Evolutionary conservation across 1,140 invertebrate genomes (phyloP).

Genomic region (Drosophila kohkoa): DNA sequence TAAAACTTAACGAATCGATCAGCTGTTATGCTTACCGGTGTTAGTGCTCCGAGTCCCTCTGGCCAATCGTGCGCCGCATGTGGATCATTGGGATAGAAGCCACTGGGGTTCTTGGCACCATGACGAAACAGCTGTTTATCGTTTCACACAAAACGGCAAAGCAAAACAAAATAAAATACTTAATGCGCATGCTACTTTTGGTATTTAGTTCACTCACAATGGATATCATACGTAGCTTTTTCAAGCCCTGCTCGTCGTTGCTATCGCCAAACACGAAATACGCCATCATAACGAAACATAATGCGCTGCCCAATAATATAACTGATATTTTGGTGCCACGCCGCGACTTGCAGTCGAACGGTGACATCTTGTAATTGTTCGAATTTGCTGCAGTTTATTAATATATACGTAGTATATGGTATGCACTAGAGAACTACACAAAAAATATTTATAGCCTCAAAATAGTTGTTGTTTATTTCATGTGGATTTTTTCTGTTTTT

Average conservation of each 20-base stretch:
- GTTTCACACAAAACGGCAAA: background rate
- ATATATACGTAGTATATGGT: slow-evolving; percentile 13
- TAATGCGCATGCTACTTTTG: slow-evolving; percentile 5
- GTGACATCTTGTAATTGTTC: slow-evolving; percentile 47
- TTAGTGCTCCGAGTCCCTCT: slow-evolving; percentile 88
- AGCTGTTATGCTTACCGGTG: slow-evolving; percentile 86
- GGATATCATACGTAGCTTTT: slow-evolving; percentile 81
- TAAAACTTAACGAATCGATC: background rate
- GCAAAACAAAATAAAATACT: slow-evolving; percentile 15
- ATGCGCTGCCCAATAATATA: slow-evolving; percentile 73
- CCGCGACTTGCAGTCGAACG: slow-evolving; percentile 76
- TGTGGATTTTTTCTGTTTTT: slow-evolving; percentile 25
- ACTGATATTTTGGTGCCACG: slow-evolving; percentile 84
- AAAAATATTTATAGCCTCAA: slow-evolving; percentile 65
- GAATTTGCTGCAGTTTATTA: slow-evolving; percentile 56
- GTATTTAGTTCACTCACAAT: slow-evolving; percentile 65
- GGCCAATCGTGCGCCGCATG: slow-evolving; percentile 88
- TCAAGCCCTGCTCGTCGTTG: slow-evolving; percentile 79
- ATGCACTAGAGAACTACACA: slow-evolving; percentile 49
- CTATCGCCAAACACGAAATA: slow-evolving; percentile 84
- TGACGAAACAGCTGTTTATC: slow-evolving; percentile 88
- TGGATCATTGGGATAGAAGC: slow-evolving; percentile 89
- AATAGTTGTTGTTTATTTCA: slow-evolving; percentile 63
- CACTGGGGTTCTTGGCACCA: slow-evolving; percentile 89
- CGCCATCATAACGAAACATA: slow-evolving; percentile 82